A percentile compares a stretch with the other conserved stretches of the same genome.
Evolutionary conservation across 2,797 vertebrate species (phyloP).

Genomic region (Gastrophryne carolinensis): DNA sequence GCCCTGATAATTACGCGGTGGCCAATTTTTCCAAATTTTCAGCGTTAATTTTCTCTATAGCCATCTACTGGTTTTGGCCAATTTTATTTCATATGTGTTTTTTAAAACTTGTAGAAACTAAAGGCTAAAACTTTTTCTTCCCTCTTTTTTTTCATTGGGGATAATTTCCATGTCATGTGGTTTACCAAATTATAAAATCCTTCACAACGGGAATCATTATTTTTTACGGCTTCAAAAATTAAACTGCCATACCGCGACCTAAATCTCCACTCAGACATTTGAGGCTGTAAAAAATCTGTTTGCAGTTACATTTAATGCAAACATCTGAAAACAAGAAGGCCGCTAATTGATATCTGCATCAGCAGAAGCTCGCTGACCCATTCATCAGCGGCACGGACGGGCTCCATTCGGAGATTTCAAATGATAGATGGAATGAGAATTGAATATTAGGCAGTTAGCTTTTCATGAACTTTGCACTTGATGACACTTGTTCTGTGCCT

Average conservation of each 20-base stretch:
- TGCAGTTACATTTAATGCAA: constrained; percentile 23
- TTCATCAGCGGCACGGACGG: background rate
- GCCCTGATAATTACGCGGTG: too few species aligned
- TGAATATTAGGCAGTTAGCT: background rate
- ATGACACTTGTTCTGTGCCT: too few species aligned
- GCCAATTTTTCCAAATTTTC: too few species aligned
- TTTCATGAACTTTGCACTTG: too few species aligned
- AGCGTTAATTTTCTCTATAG: too few species aligned
- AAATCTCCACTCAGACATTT: constrained; percentile 6
- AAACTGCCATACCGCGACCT: background rate
- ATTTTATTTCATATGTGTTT: constrained; percentile 21
- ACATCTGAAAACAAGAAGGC: constrained; percentile 29
- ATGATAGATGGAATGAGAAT: background rate
- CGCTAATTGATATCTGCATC: background rate
- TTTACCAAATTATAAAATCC: constrained; percentile 43
- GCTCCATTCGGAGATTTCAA: background rate
- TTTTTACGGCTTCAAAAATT: constrained; percentile 32
- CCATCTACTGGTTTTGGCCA: too few species aligned
- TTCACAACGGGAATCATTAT: constrained; percentile 40
- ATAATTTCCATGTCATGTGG: constrained; percentile 43
- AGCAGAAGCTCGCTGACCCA: background rate
- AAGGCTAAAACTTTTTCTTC: background rate
- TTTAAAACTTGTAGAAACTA: background rate
- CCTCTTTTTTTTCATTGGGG: background rate
- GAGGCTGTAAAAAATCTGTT: constrained; percentile 29